phyloP scores from a whole-genome alignment of 1,140 invertebrate species.

The Bombus huntii region DNA sequence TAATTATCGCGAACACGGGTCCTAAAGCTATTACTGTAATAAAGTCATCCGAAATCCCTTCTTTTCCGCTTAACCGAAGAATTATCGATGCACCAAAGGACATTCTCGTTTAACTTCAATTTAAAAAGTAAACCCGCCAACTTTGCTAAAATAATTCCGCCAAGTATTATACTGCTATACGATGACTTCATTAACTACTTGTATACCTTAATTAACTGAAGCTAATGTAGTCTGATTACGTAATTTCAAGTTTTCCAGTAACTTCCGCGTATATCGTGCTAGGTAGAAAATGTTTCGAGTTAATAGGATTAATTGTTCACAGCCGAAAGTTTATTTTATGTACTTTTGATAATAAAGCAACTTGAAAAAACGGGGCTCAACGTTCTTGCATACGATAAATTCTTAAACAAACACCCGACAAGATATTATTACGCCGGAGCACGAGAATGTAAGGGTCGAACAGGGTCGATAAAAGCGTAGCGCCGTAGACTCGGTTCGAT shows the following conservation, averaged over 20 bases:
- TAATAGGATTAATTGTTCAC: neutral
- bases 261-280: neutral
- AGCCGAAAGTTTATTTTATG: neutral
- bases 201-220: neutral
- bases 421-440: no score
- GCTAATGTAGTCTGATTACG: neutral
- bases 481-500: slow-evolving; percentile 11
- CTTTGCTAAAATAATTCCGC: neutral
- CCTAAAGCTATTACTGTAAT: neutral
- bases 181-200: neutral
- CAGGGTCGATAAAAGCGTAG: neutral
- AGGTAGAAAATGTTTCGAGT: neutral
- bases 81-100: neutral
- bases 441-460: neutral
- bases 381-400: no score
- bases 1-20: neutral
- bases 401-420: no score
- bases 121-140: neutral
- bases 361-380: no score
- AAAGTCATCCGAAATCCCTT: neutral
- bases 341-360: neutral
- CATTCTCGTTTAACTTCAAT: neutral
- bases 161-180: neutral
- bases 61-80: neutral
- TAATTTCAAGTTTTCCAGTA: neutral